A percentile compares a stretch with the other conserved stretches of the same genome.
Evolutionary conservation across 2,113 vertebrate species (phyloP).

Genomic region (Steatornis caripensis): DNA sequence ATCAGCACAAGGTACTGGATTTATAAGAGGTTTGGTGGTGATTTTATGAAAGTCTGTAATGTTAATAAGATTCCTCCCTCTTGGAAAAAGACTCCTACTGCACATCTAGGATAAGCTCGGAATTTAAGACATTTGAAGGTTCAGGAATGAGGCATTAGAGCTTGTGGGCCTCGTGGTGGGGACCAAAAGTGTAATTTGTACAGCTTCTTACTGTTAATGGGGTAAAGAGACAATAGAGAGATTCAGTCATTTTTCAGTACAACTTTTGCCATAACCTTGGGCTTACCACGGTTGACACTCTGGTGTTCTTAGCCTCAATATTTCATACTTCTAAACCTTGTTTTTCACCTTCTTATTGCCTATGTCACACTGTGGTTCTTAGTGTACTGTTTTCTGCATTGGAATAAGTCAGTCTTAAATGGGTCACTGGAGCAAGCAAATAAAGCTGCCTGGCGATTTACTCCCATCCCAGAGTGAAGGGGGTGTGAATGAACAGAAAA

Average conservation of each 20-base stretch:
- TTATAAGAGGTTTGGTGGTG: not conserved
- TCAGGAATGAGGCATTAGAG: not conserved
- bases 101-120: not conserved
- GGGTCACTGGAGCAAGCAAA: not conserved
- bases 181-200: not conserved
- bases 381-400: not conserved
- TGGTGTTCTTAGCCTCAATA: not conserved
- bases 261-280: not conserved
- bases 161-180: not conserved
- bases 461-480: not conserved
- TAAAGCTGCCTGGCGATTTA: not conserved
- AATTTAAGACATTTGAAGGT: not conserved
- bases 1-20: constrained; percentile 25
- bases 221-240: not conserved
- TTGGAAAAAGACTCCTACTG: not conserved
- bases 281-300: not conserved
- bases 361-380: not conserved
- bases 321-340: not conserved
- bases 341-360: not conserved
- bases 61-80: not conserved
- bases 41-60: not conserved
- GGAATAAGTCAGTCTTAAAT: not conserved
- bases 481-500: not conserved
- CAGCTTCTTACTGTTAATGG: not conserved
- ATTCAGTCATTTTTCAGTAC: not conserved